These are phyloP conservation scores for Agonopterix subpropinquella DNA, from an alignment of 2,888 invertebrate species.

Conservation along the genomic window DNA sequence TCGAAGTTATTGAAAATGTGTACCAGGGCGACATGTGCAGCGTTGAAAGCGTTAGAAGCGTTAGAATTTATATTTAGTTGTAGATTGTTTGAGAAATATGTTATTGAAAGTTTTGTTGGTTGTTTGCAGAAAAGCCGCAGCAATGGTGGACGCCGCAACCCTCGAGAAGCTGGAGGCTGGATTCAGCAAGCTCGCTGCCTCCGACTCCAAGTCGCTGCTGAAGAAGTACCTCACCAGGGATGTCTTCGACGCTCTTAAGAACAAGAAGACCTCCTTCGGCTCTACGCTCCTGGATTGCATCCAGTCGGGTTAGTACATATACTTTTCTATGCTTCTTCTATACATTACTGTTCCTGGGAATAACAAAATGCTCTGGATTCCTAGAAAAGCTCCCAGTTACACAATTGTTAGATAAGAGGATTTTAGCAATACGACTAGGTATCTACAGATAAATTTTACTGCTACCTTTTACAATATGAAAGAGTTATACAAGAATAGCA, in stretches of 20 bases:
- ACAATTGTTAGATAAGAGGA: too few species aligned
- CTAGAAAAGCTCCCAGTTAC: background rate
- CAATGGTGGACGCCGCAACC: conserved; percentile 94
- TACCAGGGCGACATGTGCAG: conserved; percentile 66
- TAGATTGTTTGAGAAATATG: conserved; percentile 10
- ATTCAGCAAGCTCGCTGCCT: conserved; percentile 89
- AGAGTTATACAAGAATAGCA: too few species aligned
- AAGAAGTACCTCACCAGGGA: conserved; percentile 96
- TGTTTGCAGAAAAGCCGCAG: conserved; percentile 81
- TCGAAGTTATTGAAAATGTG: conserved; percentile 44
- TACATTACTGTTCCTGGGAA: background rate
- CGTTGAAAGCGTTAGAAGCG: conserved; percentile 64
- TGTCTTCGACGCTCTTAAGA: conserved; percentile 93
- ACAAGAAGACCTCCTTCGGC: conserved; percentile 94
- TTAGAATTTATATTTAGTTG: conserved; percentile 17
- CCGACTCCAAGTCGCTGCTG: conserved; percentile 96
- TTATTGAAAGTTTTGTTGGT: conserved; percentile 3
- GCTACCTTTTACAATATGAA: too few species aligned
- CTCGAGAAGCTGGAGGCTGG: conserved; percentile 94
- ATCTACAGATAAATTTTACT: too few species aligned
- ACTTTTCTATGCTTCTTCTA: background rate
- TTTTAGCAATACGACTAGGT: too few species aligned
- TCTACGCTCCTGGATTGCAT: conserved; percentile 95
- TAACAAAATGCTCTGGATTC: background rate
- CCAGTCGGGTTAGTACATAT: conserved; percentile 86